Base-by-base conservation (phyloP, 2,888 invertebrate species). In the Phragmatobia fuliginosa region DNA sequence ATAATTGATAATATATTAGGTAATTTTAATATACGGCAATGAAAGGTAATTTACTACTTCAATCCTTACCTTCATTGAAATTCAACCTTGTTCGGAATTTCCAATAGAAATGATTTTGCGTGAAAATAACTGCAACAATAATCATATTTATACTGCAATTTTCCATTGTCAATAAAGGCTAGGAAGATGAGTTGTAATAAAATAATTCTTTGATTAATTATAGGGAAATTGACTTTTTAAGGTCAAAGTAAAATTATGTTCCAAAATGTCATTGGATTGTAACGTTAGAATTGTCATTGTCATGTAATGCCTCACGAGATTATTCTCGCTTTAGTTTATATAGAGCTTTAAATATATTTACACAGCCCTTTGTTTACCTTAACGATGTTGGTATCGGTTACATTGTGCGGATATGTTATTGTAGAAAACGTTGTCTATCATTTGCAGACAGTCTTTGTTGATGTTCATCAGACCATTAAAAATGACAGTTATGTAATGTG, bases 361-460 rank as follows among this genome's bases (percentile, higher is more conserved):
- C 36, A 25, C 28, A 38, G 60, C 31, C 64, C 45, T 66, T 66
- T 66, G 70, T 70, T 52, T 70, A 70, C 70, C 65, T 69, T 66
- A 70, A 70, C 66, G 66, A 66, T 70, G 66, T 41, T 66, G 66
- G 62, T 62, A 70, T 70, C 38, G 66, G 25, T 62, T 70, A 66
- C 61, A 70, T 70, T 62, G 69, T 66, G 62, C 14, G 28, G 52
- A 69, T 61, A 69, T 25, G 69, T 65, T 70, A 45, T 21, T 41
- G 21, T 32, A 38, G 68, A 64, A 49, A 41, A 66, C 56, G 38
- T 56, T 61, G 61, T 65, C 61, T 62, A 31, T 58, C 58, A 66
- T 70, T 62, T n/a, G 5, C 33, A 65, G 56, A 36, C 21, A 5
- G 33, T 16, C 16, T 64, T 64, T 52, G n/a, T 10, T n/a, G 33